These are phyloP conservation scores for Bambusicola thoracicus DNA, from an alignment of 2,113 vertebrate species.

Conservation along the genomic window DNA sequence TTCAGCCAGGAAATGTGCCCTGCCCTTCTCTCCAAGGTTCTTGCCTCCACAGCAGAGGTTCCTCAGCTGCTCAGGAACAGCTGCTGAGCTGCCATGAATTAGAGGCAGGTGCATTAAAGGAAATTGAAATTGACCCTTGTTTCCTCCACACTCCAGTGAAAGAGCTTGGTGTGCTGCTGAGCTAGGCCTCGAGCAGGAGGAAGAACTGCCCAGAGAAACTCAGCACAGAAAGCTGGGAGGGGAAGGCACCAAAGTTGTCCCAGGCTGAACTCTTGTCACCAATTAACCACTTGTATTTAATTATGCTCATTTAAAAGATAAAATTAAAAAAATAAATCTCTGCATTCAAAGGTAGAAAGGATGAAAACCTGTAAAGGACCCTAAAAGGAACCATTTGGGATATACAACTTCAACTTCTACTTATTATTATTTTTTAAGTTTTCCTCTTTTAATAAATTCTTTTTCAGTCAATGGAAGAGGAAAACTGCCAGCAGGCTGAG, in stretches of 20 bases:
- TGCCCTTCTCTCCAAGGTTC: neutral
- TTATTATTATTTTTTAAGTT: neutral
- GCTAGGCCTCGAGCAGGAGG: neutral
- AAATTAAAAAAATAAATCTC: neutral
- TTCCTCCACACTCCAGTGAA: neutral
- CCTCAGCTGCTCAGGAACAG: neutral
- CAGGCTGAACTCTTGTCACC: neutral
- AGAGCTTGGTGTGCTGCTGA: neutral
- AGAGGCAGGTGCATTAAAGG: neutral
- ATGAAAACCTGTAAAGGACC: neutral
- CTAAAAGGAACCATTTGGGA: neutral
- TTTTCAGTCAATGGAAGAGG: neutral
- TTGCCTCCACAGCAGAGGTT: neutral
- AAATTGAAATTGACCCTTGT: neutral
- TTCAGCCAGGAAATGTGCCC: neutral
- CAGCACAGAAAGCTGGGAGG: neutral
- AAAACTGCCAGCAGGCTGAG: neutral
- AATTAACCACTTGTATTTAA: neutral
- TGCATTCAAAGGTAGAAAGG: neutral
- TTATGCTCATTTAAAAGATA: neutral
- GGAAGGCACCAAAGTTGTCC: neutral
- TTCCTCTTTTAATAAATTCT: neutral
- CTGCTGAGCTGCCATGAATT: constrained; percentile 22
- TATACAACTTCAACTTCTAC: neutral
- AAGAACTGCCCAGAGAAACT: neutral